Evolutionary conservation across 2,797 vertebrate genomes (phyloP), one percentile per base, ranked within the genome.

Genomic region (Sebastes umbrosus): DNA sequence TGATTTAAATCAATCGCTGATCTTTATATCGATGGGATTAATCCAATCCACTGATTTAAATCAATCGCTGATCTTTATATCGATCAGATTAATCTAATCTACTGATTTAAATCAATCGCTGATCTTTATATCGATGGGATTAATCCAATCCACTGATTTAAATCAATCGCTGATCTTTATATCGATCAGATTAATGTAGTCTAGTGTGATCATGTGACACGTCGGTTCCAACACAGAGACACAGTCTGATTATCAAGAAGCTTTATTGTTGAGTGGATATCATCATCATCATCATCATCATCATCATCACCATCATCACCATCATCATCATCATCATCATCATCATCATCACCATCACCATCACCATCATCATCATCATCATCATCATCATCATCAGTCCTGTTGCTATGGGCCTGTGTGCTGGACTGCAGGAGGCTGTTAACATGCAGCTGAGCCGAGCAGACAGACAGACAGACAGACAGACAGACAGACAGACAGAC

Each of bases 391-490:
- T 90, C 75, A 79, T 87, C 76, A 84, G 84, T 87, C 87, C 87
- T 83, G 82, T 87, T 92, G 88, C 87, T 87, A 84, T 83, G 76
- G 77, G 85, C 85, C 91, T 88, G 90, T 80, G 84, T 85, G 90
- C 88, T 81, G 90, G 85, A 90, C 92, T 92, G 89, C 91, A 92
- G 82, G 78, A 90, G 89, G 85, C 91, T 90, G 90, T 66, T 85
- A 80, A 90, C 93, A 94, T 94, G 93, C 93, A 93, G 90, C 88
- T 90, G 88, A 90, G 88, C 85, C 84, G 84, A 90, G 88, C 88
- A 91, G 87, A 89, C 83, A 83, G 73, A 77, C 65, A 77, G 74
- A 24, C 24, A 24, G 24, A 24, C 24, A 24, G 24, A 24, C 24
- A 24, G 68, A 66, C 39, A 39, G 66, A 18, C 65, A 77, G 74